Evolutionary conservation across 2,113 vertebrate species (phyloP).

Genomic region (Tylochromis polylepis): DNA sequence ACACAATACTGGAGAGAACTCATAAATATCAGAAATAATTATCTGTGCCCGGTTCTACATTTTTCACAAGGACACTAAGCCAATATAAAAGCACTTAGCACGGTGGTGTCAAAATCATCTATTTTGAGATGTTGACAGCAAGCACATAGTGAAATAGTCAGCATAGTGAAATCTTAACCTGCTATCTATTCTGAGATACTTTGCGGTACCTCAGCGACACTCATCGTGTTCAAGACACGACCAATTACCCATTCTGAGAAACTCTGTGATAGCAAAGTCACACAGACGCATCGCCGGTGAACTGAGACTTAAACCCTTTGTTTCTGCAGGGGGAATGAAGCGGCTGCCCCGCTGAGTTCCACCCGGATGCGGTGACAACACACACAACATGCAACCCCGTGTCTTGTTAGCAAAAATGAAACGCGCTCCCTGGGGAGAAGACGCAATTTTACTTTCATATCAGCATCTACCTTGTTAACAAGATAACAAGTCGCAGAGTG

Average conservation of each 20-base stretch:
- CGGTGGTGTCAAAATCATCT: background rate
- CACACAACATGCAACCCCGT: background rate
- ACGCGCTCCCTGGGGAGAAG: background rate
- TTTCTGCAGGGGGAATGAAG: background rate
- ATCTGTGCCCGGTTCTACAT: background rate
- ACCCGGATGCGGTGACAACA: conserved; percentile 1
- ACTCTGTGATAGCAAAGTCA: background rate
- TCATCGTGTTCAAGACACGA: background rate
- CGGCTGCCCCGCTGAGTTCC: conserved; percentile 11
- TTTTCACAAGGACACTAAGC: background rate
- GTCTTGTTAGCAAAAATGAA: conserved; percentile 31
- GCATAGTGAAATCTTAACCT: background rate
- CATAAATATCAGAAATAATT: background rate
- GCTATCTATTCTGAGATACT: conserved; percentile 20
- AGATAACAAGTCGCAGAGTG: background rate
- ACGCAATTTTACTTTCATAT: background rate
- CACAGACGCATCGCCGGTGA: background rate
- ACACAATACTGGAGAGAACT: background rate
- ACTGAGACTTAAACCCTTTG: background rate
- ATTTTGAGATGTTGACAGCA: conserved; percentile 16
- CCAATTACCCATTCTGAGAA: conserved; percentile 15
- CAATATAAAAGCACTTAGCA: background rate
- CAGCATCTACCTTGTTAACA: background rate
- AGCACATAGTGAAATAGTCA: background rate
- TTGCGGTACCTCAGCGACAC: background rate